Conservation (phyloP, 2,888 invertebrate genomes). For the Cryptocephalus primarius region DNA sequence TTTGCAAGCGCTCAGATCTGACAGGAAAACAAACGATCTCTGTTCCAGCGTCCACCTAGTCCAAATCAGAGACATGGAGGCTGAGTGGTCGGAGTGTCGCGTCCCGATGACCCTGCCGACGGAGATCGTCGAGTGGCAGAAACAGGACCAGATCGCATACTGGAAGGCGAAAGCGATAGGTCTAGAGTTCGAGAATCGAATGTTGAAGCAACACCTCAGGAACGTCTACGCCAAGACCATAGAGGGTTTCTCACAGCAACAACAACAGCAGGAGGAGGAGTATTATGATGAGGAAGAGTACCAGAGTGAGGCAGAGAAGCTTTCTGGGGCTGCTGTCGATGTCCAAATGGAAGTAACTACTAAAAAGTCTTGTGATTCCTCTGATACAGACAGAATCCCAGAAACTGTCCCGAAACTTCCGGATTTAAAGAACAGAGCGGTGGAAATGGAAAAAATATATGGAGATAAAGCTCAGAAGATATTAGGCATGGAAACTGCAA, state of each 20-base stretch:
- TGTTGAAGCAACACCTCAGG: constrained; percentile 42
- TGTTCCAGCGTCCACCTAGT: constrained; percentile 21
- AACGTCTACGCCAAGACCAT: constrained; percentile 27
- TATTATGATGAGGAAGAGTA: background rate
- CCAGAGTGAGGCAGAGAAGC: constrained; percentile 9
- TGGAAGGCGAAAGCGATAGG: constrained; percentile 50
- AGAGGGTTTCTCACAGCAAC: constrained; percentile 15
- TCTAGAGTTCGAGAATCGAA: constrained; percentile 46
- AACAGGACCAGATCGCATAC: constrained; percentile 47
- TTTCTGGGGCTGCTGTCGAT: constrained; percentile 6
- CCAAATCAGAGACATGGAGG: constrained; percentile 26
- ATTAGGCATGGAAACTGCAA: constrained; percentile 60
- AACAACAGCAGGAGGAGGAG: constrained; percentile 1
- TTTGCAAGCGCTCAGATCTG: constrained; percentile 13
- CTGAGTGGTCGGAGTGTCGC: constrained; percentile 18
- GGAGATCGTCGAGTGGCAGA: constrained; percentile 38
- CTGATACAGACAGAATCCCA: constrained; percentile 17
- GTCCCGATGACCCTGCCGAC: constrained; percentile 8
- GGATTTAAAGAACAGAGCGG: constrained; percentile 29
- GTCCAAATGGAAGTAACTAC: constrained; percentile 6
- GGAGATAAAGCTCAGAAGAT: constrained; percentile 55
- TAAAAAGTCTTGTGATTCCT: constrained; percentile 15
- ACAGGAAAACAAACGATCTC: constrained; percentile 20
- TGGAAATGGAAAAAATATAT: constrained; percentile 46
- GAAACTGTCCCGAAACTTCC: constrained; percentile 29